Conservation (phyloP, 2,888 invertebrate species). For the Acheta domesticus region DNA sequence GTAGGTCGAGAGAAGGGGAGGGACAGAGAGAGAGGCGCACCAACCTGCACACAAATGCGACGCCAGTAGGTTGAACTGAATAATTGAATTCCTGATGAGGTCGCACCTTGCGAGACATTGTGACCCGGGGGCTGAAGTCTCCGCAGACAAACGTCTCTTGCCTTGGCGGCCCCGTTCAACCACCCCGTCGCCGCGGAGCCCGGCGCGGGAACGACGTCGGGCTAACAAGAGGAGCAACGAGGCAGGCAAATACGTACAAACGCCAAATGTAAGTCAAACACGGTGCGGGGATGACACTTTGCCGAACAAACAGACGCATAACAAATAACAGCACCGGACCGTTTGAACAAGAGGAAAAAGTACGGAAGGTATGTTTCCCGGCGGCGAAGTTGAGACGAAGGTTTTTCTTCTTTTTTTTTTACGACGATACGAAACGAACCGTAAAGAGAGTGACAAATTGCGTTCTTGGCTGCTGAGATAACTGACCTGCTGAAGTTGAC, state of each 20-base stretch:
- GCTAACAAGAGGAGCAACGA: background rate
- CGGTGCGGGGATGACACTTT: background rate
- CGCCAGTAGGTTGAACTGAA: background rate
- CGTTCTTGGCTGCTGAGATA: background rate
- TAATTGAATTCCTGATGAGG: background rate
- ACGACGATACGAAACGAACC: background rate
- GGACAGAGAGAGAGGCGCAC: too few species aligned
- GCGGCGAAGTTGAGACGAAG: background rate
- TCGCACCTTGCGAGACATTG: conserved; percentile 18
- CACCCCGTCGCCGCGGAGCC: too few species aligned
- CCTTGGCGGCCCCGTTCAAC: too few species aligned
- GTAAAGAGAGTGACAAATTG: background rate
- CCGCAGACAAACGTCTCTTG: too few species aligned
- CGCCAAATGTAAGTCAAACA: background rate
- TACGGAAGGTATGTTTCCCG: background rate
- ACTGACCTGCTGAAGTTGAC: background rate
- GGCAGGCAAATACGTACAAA: background rate
- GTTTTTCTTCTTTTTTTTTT: background rate
- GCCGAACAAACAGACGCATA: background rate
- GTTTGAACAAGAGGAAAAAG: background rate
- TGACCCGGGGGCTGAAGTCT: background rate
- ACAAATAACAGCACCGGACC: background rate
- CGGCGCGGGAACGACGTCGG: too few species aligned
- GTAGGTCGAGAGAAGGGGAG: too few species aligned
- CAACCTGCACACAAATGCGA: background rate